These are phyloP conservation scores for Callospermophilus lateralis DNA, from an alignment of 2,113 vertebrate species.

Conservation along the genomic window DNA sequence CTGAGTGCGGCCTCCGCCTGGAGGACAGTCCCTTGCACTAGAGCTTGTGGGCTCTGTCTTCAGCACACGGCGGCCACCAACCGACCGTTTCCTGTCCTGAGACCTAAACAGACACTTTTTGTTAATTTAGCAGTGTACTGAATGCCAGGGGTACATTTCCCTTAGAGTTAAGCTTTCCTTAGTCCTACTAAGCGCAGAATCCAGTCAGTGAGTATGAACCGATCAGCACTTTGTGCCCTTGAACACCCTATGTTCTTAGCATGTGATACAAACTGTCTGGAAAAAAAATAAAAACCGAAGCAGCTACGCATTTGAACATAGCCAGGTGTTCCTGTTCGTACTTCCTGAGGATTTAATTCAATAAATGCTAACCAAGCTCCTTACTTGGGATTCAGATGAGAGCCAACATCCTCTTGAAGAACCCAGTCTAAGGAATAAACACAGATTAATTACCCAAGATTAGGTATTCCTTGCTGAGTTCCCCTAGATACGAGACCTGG, in stretches of 20 bases:
- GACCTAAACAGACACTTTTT: not conserved
- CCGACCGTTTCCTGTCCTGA: not conserved
- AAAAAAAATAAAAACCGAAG: not conserved
- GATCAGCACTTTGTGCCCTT: not conserved
- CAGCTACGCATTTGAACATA: not conserved
- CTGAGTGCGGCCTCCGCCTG: not conserved
- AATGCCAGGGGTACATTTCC: not conserved
- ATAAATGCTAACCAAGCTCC: not conserved
- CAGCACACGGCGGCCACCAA: fast-evolving
- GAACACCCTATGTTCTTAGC: not conserved
- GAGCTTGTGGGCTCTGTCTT: no score
- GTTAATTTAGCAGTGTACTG: not conserved
- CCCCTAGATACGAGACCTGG: no score
- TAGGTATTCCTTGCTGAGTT: not conserved
- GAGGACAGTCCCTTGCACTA: no score
- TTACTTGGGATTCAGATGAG: not conserved
- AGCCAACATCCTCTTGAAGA: not conserved
- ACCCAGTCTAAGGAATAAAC: not conserved
- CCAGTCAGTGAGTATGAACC: not conserved
- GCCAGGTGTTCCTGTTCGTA: conserved; percentile 6
- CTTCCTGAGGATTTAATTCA: conserved; percentile 30
- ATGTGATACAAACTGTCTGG: not conserved
- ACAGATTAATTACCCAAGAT: not conserved
- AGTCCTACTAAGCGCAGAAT: not conserved
- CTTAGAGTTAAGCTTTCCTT: not conserved